Percentiles rank a stretch among this genome's conserved stretches.
Evolutionary conservation across 2,113 vertebrate species (phyloP).

Genomic region (Ceuthmochares aereus): DNA sequence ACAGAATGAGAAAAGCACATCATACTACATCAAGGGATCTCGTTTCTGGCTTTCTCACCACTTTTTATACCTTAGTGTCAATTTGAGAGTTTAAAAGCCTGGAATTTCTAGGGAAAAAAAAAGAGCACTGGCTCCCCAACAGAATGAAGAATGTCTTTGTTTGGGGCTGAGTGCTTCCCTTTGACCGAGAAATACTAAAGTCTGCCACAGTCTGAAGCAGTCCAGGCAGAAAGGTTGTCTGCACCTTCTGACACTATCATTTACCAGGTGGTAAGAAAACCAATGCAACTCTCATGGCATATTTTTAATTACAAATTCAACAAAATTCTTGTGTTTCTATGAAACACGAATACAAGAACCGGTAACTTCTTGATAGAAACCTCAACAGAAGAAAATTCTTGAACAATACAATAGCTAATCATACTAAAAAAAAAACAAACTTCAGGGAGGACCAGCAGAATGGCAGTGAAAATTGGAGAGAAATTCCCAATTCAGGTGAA

Average conservation of each 20-base stretch:
- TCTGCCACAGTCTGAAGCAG: neutral
- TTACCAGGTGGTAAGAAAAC: neutral
- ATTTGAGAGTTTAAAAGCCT: neutral
- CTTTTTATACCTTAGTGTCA: rapidly evolving
- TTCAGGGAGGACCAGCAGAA: neutral
- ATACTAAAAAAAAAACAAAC: neutral
- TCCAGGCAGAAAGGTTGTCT: neutral
- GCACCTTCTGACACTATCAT: rapidly evolving
- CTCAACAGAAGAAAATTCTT: neutral
- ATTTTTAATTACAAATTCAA: neutral
- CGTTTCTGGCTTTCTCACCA: neutral
- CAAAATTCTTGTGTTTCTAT: neutral
- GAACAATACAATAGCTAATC: neutral
- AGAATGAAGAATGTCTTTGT: neutral
- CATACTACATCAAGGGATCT: neutral
- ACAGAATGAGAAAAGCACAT: neutral
- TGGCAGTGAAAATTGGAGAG: rapidly evolving
- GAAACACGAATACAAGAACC: neutral
- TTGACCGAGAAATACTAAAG: neutral
- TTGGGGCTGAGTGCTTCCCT: no score
- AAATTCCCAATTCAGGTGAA: neutral
- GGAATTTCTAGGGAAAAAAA: neutral
- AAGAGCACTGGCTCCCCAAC: neutral
- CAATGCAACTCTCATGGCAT: neutral
- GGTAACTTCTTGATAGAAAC: neutral